Conservation (phyloP, 2,113 vertebrate species). For the Dicerorhinus sumatrensis region DNA sequence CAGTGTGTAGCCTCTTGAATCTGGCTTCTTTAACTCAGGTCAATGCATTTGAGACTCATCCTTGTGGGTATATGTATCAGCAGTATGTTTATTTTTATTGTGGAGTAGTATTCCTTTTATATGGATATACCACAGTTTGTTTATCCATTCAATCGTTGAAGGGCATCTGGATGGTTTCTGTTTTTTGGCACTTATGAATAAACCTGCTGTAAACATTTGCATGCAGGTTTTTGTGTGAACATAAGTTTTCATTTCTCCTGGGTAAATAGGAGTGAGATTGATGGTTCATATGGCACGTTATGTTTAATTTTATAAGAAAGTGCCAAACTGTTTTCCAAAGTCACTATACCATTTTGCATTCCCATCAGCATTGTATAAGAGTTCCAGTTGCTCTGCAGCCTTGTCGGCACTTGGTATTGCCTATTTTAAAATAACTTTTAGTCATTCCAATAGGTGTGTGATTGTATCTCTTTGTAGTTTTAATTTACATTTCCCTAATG, state of each 20-base stretch:
- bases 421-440: not conserved
- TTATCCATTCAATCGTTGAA: not conserved
- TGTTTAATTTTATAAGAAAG: conserved; percentile 17
- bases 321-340: not conserved
- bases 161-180: not conserved
- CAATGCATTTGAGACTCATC: not conserved
- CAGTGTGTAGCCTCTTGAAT: not conserved
- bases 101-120: not conserved
- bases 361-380: not conserved
- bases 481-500: conserved; percentile 26
- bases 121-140: not conserved
- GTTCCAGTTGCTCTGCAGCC: not conserved
- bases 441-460: not conserved
- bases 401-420: not conserved
- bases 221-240: not conserved
- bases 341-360: not conserved
- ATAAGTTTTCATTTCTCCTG: not conserved
- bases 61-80: not conserved
- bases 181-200: conserved; percentile 2
- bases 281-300: not conserved
- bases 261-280: not conserved
- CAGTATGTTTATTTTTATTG: not conserved
- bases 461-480: not conserved
- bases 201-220: not conserved
- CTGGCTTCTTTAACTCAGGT: not conserved